A percentile compares a stretch with the other conserved stretches of the same genome.
These are phyloP conservation scores for Camponotus floridanus DNA, from an alignment of 1,140 invertebrate genomes.

Conservation along the genomic window DNA sequence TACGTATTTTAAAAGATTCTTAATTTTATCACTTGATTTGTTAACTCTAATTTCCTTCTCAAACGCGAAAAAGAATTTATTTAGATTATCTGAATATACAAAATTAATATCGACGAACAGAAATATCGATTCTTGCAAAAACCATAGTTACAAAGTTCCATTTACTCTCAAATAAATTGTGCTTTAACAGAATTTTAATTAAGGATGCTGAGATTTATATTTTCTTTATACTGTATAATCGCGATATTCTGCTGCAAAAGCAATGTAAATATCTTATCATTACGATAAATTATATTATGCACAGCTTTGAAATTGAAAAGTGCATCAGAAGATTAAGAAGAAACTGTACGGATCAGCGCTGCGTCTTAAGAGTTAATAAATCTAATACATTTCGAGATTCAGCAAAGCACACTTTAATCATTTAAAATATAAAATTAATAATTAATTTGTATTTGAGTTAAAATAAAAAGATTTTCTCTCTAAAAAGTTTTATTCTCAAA, in stretches of 20 bases:
- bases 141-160: background rate
- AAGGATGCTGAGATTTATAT: slow-evolving; percentile 5
- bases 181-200: slow-evolving; percentile 17
- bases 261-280: slow-evolving; percentile 45
- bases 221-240: background rate
- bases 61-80: slow-evolving; percentile 9
- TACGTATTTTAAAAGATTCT: background rate
- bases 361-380: no score
- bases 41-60: background rate
- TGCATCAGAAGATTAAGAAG: slow-evolving; percentile 32
- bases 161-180: slow-evolving; percentile 46
- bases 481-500: no score
- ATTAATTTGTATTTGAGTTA: no score
- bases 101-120: slow-evolving; percentile 8
- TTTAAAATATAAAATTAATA: no score
- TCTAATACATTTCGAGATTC: no score
- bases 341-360: no score
- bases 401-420: no score
- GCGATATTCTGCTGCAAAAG: background rate
- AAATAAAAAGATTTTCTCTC: no score
- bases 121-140: background rate
- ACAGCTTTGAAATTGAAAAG: slow-evolving; percentile 51
- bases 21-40: background rate
- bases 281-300: slow-evolving; percentile 44
- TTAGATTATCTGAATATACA: background rate